phyloP scores from a whole-genome alignment of 2,888 invertebrate genomes.

The Drosophila mimica region DNA sequence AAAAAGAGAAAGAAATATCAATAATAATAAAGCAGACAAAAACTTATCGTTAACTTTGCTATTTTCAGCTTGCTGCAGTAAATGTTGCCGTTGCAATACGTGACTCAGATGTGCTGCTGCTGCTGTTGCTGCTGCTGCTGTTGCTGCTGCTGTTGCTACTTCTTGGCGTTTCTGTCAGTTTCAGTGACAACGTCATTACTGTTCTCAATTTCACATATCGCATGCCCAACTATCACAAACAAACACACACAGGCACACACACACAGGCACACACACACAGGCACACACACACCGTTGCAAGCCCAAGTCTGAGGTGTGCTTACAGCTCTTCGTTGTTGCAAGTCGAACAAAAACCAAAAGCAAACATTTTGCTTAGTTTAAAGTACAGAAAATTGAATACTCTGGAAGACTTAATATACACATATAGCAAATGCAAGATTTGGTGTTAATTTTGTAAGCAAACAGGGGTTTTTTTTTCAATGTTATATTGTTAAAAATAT shows the following conservation, averaged over 20 bases:
- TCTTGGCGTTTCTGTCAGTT: conserved; percentile 58
- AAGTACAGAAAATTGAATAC: conserved; percentile 2
- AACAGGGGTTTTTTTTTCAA: not conserved
- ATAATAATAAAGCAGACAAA: conserved; percentile 19
- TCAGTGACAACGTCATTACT: conserved; percentile 80
- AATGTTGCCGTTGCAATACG: conserved; percentile 35
- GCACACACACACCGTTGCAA: conserved; percentile 11
- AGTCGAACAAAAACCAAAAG: not conserved
- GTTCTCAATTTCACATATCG: conserved; percentile 79
- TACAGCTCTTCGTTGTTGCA: conserved; percentile 19
- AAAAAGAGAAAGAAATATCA: not conserved
- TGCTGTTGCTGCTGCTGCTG: conserved; percentile 21
- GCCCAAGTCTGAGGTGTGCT: conserved; percentile 32
- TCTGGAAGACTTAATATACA: not conserved
- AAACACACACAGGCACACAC: conserved; percentile 23
- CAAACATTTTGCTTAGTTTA: not conserved
- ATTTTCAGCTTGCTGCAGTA: conserved; percentile 6
- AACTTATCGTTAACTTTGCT: conserved; percentile 11
- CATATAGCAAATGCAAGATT: not conserved
- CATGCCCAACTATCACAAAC: conserved; percentile 66
- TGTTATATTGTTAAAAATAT: not conserved
- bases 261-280: conserved; percentile 22
- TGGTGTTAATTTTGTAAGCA: not conserved
- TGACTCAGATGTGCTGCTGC: conserved; percentile 34
- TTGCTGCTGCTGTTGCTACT: conserved; percentile 6